Conservation (phyloP, 2,888 invertebrate species). For the Pseudoips prasinana region DNA sequence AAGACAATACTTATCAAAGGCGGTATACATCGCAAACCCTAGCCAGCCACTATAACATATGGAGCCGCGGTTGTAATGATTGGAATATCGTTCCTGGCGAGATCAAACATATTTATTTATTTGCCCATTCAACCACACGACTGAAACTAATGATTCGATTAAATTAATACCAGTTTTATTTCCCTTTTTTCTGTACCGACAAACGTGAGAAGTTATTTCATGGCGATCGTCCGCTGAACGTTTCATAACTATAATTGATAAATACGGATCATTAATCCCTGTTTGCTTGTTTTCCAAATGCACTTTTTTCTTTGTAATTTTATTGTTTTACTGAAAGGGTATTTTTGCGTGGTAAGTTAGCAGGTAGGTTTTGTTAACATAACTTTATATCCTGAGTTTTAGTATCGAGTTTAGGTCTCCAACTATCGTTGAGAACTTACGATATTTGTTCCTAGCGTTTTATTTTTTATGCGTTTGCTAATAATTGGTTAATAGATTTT, state of each 20-base stretch:
- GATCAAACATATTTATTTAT: conserved; percentile 79
- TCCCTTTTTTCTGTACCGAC: conserved; percentile 50
- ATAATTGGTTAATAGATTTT: too few species aligned
- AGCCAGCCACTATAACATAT: conserved; percentile 41
- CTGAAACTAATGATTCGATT: conserved; percentile 78
- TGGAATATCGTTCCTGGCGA: conserved; percentile 64
- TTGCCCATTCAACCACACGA: conserved; percentile 71
- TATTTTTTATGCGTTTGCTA: too few species aligned
- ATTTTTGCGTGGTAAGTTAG: conserved; percentile 19
- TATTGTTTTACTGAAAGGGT: conserved; percentile 20
- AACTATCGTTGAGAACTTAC: too few species aligned
- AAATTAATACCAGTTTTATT: conserved; percentile 73
- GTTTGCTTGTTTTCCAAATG: conserved; percentile 40
- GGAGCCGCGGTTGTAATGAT: conserved; percentile 60
- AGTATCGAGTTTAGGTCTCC: conserved; percentile 17
- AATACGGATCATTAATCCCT: conserved; percentile 57
- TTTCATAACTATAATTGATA: conserved; percentile 57
- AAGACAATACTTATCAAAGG: conserved; percentile 36
- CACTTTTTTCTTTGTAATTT: conserved; percentile 23
- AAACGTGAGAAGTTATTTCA: conserved; percentile 49
- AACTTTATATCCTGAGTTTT: conserved; percentile 19
- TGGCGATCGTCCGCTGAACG: conserved; percentile 38
- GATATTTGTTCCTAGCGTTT: too few species aligned
- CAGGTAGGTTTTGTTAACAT: conserved; percentile 15
- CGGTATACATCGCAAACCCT: conserved; percentile 7